phyloP scores from a whole-genome alignment of 2,113 vertebrate species.

The Ploceus nigricollis region DNA sequence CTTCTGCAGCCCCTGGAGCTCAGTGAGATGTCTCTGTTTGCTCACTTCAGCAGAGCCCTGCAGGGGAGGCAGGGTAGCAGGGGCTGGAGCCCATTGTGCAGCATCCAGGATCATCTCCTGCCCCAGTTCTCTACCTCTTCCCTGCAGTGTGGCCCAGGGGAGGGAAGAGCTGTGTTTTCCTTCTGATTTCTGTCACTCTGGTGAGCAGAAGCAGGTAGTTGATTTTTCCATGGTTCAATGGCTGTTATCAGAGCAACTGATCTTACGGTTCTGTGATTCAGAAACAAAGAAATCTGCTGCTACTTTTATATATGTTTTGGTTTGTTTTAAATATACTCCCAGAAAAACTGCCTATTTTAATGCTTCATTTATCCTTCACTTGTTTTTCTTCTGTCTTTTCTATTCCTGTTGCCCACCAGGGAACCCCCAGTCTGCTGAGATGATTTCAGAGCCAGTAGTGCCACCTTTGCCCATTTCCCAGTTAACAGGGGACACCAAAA shows the following conservation, averaged over 20 bases:
- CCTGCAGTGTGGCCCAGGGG: background rate
- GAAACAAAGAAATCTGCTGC: background rate
- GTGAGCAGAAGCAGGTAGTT: background rate
- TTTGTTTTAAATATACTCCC: background rate
- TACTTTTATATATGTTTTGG: background rate
- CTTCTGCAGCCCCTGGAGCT: background rate
- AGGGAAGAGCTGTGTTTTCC: accelerated
- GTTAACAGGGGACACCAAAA: background rate
- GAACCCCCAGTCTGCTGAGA: background rate
- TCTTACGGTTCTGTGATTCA: background rate
- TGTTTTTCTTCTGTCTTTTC: background rate
- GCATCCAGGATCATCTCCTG: background rate
- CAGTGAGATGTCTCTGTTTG: accelerated
- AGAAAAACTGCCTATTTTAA: background rate
- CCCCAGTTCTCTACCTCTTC: background rate
- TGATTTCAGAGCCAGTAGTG: background rate
- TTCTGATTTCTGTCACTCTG: background rate
- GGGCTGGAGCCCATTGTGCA: background rate
- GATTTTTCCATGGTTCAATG: background rate
- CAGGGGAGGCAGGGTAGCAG: background rate
- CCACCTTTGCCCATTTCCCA: background rate
- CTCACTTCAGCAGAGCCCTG: background rate
- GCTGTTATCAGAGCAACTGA: background rate
- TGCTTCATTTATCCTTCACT: background rate
- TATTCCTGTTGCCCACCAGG: background rate